These are phyloP conservation scores for Leptura quadrifasciata DNA, from an alignment of 2,888 invertebrate genomes.

Conservation along the genomic window DNA sequence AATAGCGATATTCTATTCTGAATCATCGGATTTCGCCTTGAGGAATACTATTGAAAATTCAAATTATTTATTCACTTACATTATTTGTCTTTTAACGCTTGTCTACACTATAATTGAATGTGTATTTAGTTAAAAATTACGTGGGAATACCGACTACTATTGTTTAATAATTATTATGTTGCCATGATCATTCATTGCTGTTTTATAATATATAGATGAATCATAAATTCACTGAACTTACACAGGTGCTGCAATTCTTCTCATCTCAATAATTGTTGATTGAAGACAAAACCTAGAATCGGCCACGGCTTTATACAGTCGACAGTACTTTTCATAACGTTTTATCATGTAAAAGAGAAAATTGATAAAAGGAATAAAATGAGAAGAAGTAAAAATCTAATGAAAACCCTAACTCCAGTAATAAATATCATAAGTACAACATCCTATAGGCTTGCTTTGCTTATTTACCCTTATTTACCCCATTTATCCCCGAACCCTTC, in stretches of 20 bases:
- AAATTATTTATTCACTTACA: not conserved
- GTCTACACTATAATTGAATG: not conserved
- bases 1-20: slow-evolving; percentile 24
- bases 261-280: no score
- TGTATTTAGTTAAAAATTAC: not conserved
- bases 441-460: no score
- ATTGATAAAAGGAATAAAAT: no score
- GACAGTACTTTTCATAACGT: no score
- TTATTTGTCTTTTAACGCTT: not conserved
- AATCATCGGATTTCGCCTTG: slow-evolving; percentile 39
- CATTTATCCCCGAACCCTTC: no score
- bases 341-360: no score
- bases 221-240: not conserved
- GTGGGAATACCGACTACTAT: not conserved
- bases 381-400: no score
- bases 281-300: no score
- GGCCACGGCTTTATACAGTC: no score
- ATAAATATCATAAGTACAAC: no score
- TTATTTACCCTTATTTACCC: no score
- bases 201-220: not conserved
- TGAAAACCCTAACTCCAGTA: no score
- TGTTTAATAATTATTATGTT: not conserved
- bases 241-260: not conserved
- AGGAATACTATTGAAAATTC: slow-evolving; percentile 12
- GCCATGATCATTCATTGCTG: not conserved